phyloP scores from a whole-genome alignment of 1,140 invertebrate genomes.

The Dinoponera quadriceps region DNA sequence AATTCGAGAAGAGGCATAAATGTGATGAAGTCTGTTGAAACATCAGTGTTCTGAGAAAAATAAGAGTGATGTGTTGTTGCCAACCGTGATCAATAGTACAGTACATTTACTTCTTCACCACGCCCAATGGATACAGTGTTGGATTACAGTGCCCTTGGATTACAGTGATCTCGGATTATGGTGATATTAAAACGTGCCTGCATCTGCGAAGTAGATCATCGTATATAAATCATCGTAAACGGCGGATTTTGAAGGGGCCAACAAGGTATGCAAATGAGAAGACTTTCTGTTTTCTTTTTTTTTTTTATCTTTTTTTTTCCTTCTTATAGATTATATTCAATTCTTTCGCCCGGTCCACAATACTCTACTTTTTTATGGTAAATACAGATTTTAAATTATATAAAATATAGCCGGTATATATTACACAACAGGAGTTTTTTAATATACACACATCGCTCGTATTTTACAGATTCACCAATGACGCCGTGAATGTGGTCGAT shows the following conservation, averaged over 20 bases:
- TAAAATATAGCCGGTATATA: neutral
- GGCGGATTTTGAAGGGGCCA: neutral
- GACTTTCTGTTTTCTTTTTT: neutral
- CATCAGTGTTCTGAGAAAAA: too few species aligned
- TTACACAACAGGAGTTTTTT: too few species aligned
- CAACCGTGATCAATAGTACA: too few species aligned
- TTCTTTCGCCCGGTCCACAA: neutral
- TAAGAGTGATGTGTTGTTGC: too few species aligned
- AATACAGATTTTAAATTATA: too few species aligned
- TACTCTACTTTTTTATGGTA: neutral
- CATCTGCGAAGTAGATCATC: neutral
- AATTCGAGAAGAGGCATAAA: too few species aligned
- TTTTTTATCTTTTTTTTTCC: neutral
- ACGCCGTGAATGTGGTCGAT: too few species aligned
- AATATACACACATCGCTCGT: too few species aligned
- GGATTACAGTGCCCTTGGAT: conserved; percentile 74
- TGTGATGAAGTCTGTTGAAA: too few species aligned
- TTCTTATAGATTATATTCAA: neutral
- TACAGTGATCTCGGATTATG: conserved; percentile 23
- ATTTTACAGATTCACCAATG: too few species aligned
- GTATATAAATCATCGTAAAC: too few species aligned
- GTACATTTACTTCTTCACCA: neutral
- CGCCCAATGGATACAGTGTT: conserved; percentile 71
- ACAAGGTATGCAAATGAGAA: neutral
- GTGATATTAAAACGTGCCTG: neutral